Percentiles rank a stretch among this genome's conserved stretches.
These are phyloP conservation scores for Rhagium mordax DNA, from an alignment of 2,888 invertebrate species.

Conservation along the genomic window DNA sequence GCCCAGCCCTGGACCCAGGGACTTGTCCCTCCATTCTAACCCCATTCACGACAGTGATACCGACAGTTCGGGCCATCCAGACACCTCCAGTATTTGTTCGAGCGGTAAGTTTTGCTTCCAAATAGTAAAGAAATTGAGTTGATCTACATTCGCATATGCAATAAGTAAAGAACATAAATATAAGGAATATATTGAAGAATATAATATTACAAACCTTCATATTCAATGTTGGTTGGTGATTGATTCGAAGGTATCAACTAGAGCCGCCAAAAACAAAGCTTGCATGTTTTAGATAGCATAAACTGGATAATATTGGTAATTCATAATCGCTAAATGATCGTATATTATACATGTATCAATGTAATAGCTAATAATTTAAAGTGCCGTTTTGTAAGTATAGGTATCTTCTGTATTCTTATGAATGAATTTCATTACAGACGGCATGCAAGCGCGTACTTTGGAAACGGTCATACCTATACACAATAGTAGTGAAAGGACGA, in stretches of 20 bases:
- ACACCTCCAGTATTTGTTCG: constrained; percentile 73
- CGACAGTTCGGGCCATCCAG: constrained; percentile 73
- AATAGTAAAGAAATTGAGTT: too few relatives aligned
- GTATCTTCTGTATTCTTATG: constrained; percentile 28
- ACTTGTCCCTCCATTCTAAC: constrained; percentile 71
- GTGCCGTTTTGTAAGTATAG: constrained; percentile 4
- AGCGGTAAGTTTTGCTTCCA: constrained; percentile 69
- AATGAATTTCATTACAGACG: constrained; percentile 23
- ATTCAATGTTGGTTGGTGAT: too few relatives aligned
- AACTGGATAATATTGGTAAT: too few relatives aligned
- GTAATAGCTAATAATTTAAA: constrained; percentile 21
- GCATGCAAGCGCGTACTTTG: neutral
- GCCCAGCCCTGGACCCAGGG: constrained; percentile 74
- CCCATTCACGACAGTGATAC: constrained; percentile 71
- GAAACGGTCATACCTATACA: neutral
- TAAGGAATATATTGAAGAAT: too few relatives aligned
- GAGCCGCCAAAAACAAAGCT: too few relatives aligned
- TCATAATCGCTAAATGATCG: too few relatives aligned
- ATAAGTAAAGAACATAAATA: too few relatives aligned
- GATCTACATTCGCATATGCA: too few relatives aligned
- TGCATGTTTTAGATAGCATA: too few relatives aligned
- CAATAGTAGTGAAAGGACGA: too few relatives aligned
- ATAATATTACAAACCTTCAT: too few relatives aligned
- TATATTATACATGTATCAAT: neutral
- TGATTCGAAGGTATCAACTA: too few relatives aligned